These are phyloP conservation scores for Euglossa dilemma DNA, from an alignment of 1,140 invertebrate species.

Conservation along the genomic window DNA sequence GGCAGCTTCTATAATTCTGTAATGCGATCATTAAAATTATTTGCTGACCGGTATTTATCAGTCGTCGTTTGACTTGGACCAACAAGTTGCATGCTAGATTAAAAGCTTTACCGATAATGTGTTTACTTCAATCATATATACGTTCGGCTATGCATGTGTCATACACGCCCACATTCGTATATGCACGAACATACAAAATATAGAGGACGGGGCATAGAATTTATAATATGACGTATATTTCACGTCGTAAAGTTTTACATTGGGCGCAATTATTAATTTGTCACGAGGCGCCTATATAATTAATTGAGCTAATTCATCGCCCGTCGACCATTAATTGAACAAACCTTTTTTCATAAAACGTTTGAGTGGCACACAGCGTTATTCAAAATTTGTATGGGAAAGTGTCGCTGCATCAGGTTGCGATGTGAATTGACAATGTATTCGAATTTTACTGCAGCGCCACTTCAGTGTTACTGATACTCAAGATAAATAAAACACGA, in stretches of 20 bases:
- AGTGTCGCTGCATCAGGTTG: no score
- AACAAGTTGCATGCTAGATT: conserved; percentile 68
- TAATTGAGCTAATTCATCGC: conserved; percentile 20
- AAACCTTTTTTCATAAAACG: conserved; percentile 28
- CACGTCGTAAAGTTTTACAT: conserved; percentile 13
- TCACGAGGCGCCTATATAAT: conserved; percentile 37
- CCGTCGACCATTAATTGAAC: not conserved
- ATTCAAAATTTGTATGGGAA: no score
- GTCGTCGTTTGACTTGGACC: conserved; percentile 46
- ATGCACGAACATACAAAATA: not conserved
- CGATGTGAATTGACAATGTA: no score
- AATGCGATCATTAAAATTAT: conserved; percentile 64
- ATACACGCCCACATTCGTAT: not conserved
- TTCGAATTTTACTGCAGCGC: no score
- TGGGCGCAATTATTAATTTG: conserved; percentile 37
- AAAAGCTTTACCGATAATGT: conserved; percentile 73
- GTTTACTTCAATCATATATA: conserved; percentile 59
- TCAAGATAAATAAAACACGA: no score
- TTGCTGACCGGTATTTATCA: conserved; percentile 55
- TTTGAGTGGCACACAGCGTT: no score
- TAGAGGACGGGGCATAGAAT: conserved; percentile 5
- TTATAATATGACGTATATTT: conserved; percentile 33
- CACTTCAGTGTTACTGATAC: no score
- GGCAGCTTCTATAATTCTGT: conserved; percentile 59
- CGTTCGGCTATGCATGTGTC: not conserved